Percentiles rank a stretch among this genome's conserved stretches.
Conservation (phyloP, 2,888 invertebrate species). For the Bombylius major region DNA sequence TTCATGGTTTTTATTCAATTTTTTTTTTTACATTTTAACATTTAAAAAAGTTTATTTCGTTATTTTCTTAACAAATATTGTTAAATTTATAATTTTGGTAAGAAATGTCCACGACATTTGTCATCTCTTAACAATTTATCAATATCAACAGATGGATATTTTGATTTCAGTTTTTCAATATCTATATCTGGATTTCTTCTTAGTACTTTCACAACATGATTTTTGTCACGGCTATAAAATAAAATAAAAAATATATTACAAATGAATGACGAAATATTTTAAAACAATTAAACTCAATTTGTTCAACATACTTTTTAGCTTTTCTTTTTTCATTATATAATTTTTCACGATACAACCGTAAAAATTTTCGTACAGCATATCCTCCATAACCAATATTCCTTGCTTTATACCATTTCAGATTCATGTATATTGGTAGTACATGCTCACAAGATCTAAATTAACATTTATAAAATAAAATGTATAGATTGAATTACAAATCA, state of each 20-base stretch:
- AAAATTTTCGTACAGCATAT: slow-evolving; percentile 49
- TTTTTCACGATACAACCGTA: slow-evolving; percentile 52
- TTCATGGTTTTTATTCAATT: slow-evolving; percentile 14
- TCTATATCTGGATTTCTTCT: slow-evolving; percentile 67
- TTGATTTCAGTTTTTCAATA: slow-evolving; percentile 50
- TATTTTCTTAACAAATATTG: background rate
- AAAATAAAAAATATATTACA: slow-evolving; percentile 10
- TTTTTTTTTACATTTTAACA: background rate
- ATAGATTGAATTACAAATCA: too few relatives aligned
- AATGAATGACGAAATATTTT: slow-evolving; percentile 6
- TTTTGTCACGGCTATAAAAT: slow-evolving; percentile 43
- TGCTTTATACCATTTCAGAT: slow-evolving; percentile 47
- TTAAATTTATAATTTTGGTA: slow-evolving; percentile 29
- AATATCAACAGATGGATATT: slow-evolving; percentile 66
- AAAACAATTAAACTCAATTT: background rate
- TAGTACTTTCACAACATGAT: slow-evolving; percentile 55
- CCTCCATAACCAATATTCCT: slow-evolving; percentile 46
- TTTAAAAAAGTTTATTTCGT: background rate
- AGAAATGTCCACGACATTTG: slow-evolving; percentile 50
- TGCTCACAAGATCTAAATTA: slow-evolving; percentile 43
- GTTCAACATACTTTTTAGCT: slow-evolving; percentile 40
- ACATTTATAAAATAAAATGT: slow-evolving; percentile 3
- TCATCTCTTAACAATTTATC: slow-evolving; percentile 46
- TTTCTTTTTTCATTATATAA: slow-evolving; percentile 43
- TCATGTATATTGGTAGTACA: slow-evolving; percentile 51